Conservation (phyloP, 2,888 invertebrate genomes). For the Boloria selene region DNA sequence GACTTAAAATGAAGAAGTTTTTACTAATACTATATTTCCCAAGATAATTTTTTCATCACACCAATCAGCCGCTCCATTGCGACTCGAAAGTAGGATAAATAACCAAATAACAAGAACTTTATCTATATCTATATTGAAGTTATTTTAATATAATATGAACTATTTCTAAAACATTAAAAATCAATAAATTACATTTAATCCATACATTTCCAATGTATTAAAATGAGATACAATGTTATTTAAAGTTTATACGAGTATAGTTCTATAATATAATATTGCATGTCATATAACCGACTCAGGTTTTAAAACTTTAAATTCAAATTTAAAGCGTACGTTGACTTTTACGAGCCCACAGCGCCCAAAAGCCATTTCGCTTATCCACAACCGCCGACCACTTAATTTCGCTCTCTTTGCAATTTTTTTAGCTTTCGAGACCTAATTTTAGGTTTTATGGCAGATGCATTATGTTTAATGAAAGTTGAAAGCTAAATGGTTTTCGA, state of each 20-base stretch:
- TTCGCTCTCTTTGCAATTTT: constrained; percentile 26
- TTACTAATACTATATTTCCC: too few relatives aligned
- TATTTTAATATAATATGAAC: too few relatives aligned
- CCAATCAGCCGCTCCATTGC: too few relatives aligned
- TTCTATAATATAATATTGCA: constrained; percentile 7
- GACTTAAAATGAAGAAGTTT: too few relatives aligned
- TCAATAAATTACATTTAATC: too few relatives aligned
- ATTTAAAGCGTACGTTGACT: constrained; percentile 37
- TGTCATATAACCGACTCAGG: constrained; percentile 20
- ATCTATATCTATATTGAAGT: too few relatives aligned
- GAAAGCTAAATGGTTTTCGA: constrained; percentile 2
- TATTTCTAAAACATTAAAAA: too few relatives aligned
- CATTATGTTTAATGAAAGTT: constrained; percentile 10
- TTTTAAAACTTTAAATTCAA: constrained; percentile 26
- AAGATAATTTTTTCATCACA: too few relatives aligned
- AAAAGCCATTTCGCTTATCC: constrained; percentile 38
- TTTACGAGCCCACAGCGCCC: constrained; percentile 35
- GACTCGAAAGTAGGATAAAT: neutral
- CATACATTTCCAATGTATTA: neutral
- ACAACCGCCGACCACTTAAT: constrained; percentile 35
- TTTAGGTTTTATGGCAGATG: constrained; percentile 22
- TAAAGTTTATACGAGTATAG: neutral
- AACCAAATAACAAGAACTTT: neutral
- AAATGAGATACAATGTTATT: neutral
- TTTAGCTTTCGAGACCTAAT: constrained; percentile 24